Base-by-base conservation (phyloP, 1,140 invertebrate genomes). In the Drosophila ananassae region DNA sequence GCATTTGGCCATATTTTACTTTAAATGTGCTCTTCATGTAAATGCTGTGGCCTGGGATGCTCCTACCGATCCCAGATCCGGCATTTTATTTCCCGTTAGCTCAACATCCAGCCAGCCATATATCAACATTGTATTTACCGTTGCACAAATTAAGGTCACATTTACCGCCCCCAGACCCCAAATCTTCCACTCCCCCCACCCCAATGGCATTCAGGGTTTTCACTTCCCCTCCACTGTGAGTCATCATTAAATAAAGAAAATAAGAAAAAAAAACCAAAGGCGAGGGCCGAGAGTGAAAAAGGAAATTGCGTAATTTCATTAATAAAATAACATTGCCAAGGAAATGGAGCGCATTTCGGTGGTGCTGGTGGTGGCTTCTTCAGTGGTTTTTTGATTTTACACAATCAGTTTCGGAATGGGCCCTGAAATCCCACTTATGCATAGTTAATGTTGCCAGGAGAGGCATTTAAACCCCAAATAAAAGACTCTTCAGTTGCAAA, bases 251-350 rank as follows among this genome's bases (percentile, higher is more conserved):
- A 83, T 76, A 79, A 79, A 63, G 82, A 48, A 67, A 84, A n/a
- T 37, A 37, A 32, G 10, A 10, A 10, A 37, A 10, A 37, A 37
- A 78, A 63, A 68, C 73, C 73, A 60, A 50, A 56, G 34, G 60
- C 59, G 34, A 32, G 37, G 39, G 32, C 58, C 10, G 69, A 80
- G 71, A 47, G 64, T 77, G 54, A 48, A 59, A 59, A 62, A 57
- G 75, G 66, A 82, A 78, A 89, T 75, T 71, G 75, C 79, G 82
- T 79, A 79, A 83, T 83, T 83, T 89, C 83, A 72, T 82, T 83
- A 89, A 87, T 89, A 77, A 77, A 83, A 89, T 79, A 75, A 87
- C 71, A 64, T 32, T 71, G 53, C 30, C 44, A 39, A 46, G 50
- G 37, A 55, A 51, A 52, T 44, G 48, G 44, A 72, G 54, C 44